A percentile compares a stretch with the other conserved stretches of the same genome.
Conservation (phyloP, 2,113 vertebrate genomes). For the Macheiramphus alcinus region DNA sequence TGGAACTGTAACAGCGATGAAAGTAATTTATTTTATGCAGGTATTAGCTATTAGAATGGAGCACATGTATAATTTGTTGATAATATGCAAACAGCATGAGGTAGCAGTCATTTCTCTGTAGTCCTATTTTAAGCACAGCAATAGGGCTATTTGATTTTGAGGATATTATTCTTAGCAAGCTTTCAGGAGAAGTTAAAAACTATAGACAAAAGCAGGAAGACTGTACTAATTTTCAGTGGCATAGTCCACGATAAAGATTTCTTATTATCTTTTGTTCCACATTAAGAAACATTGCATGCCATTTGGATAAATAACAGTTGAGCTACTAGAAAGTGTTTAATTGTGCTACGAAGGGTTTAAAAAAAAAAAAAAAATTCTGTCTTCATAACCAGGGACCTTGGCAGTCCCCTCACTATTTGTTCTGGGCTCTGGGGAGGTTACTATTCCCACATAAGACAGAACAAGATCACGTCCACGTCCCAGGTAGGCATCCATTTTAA, state of each 20-base stretch:
- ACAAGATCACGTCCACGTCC: not conserved
- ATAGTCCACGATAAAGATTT: not conserved
- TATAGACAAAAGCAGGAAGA: not conserved
- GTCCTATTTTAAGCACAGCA: not conserved
- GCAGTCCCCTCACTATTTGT: not conserved
- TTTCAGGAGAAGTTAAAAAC: slow-evolving; percentile 4
- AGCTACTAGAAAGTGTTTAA: not conserved
- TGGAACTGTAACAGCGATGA: not conserved
- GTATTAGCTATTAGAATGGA: not conserved
- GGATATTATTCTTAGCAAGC: not conserved
- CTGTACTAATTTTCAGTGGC: not conserved
- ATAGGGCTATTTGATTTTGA: slow-evolving; percentile 4
- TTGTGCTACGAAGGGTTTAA: not conserved
- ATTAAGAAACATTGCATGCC: not conserved
- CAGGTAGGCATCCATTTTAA: not conserved
- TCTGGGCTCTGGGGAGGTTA: not conserved
- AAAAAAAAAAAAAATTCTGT: not conserved
- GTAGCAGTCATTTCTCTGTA: not conserved
- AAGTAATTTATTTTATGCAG: not conserved
- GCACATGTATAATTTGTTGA: slow-evolving; percentile 5
- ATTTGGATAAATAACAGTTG: not conserved
- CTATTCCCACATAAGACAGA: not conserved
- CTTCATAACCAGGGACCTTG: not conserved
- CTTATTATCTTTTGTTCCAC: not conserved
- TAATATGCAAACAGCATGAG: not conserved